Base-by-base conservation (phyloP, 2,888 invertebrate species). In the Neoaliturus tenellus region DNA sequence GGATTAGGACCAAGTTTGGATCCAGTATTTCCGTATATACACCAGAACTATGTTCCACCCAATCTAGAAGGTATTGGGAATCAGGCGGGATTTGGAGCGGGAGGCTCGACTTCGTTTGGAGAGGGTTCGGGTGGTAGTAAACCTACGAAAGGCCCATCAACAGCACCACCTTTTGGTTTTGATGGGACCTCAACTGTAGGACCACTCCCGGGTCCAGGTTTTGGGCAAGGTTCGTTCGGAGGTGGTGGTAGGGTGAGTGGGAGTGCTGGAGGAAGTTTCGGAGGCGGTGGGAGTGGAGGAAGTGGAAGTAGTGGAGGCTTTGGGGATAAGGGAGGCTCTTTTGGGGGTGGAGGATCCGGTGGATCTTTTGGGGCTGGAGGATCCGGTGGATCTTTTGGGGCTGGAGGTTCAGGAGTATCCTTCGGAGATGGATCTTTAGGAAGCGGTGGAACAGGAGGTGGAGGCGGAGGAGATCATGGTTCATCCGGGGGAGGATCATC, bases 1-100 rank as follows among this genome's bases (percentile, higher is more conserved):
- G 93, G 93, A 83, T 93, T 95, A 88, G 95, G 95, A 41, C 94
- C 94, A 0, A 93, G 92, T 89, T 92, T 94, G 83, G 93, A 94
- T 0, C 90, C 93, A 0, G 92, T 93, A 86, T 94, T 93, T 90
- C 94, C 93, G 3, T 92, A 93, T 1, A 91, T 93, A 48, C 58
- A 44, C 35, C 83, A 23, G 20, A 67, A 67, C 51, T 73, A 84
- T 85, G 84, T 51, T 71, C 81, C 25, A 83, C 39, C 83, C 20
- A 78, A 28, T 23, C 55, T 78, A 10, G 55, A 55, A 78, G 78
- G 78, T 10, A 55, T 17, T 14, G 75, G 48, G 25, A 25, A 17
- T 14, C 48, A 48, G 14, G 28, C 75, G 1, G 75, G 48, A 17
- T 75, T 48, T 33, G 75, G 75, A 8, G n/a, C 23, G 4, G 75